phyloP scores from a whole-genome alignment of 2,113 vertebrate genomes.

The Grammomys dolichurus region DNA sequence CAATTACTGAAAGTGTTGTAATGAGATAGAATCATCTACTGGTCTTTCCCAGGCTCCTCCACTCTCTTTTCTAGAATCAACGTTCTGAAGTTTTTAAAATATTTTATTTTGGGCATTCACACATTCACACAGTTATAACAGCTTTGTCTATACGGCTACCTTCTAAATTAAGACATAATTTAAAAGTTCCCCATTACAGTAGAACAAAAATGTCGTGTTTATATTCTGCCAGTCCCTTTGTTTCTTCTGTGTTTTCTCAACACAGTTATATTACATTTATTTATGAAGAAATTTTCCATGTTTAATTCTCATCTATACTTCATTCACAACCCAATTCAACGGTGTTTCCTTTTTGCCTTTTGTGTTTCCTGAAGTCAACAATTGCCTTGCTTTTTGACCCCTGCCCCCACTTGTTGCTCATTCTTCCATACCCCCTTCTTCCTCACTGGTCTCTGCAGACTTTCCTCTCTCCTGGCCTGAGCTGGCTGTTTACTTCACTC shows the following conservation, averaged over 20 bases:
- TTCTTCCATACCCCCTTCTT: background rate
- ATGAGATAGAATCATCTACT: fast-evolving
- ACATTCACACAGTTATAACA: background rate
- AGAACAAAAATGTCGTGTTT: background rate
- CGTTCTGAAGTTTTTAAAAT: background rate
- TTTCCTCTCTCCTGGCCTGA: background rate
- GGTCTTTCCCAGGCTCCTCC: fast-evolving
- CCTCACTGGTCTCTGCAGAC: background rate
- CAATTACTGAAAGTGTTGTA: background rate
- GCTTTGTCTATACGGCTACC: background rate
- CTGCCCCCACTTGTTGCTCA: background rate
- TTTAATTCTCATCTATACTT: fast-evolving
- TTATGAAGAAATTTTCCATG: too few relatives aligned
- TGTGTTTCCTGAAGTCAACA: background rate
- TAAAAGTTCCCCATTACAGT: fast-evolving
- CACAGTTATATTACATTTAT: fast-evolving
- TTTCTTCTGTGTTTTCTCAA: background rate
- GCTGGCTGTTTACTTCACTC: background rate
- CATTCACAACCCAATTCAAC: background rate
- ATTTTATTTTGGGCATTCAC: background rate
- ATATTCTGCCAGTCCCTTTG: background rate
- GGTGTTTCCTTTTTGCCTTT: fast-evolving
- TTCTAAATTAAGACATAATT: background rate
- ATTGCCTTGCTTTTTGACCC: background rate
- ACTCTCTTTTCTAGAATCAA: background rate